These are phyloP conservation scores for Acromyrmex echinatior DNA, from an alignment of 1,140 invertebrate genomes.

Conservation along the genomic window DNA sequence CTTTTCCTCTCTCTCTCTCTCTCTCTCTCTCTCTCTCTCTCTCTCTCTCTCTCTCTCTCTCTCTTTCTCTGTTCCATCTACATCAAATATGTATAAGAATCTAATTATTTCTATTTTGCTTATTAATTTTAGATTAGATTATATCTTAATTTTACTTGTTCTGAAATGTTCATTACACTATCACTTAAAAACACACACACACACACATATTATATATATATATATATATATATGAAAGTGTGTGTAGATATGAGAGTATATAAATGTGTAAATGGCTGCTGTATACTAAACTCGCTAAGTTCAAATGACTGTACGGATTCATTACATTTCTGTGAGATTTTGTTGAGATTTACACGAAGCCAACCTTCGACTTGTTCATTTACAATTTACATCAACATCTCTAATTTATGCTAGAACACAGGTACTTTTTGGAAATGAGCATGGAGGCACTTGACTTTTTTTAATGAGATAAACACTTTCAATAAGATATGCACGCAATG, in stretches of 20 bases:
- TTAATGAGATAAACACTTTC: not conserved
- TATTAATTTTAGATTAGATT: conserved; percentile 5
- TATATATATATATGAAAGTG: no score
- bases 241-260: not conserved
- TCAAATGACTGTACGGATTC: not conserved
- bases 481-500: conserved; percentile 32
- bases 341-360: conserved; percentile 41
- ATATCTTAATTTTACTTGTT: not conserved
- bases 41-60: no score
- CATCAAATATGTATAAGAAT: not conserved
- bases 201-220: no score
- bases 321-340: conserved; percentile 2
- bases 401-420: conserved; percentile 55
- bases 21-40: no score
- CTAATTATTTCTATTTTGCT: not conserved
- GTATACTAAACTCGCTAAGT: not conserved
- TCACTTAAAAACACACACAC: not conserved
- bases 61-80: not conserved
- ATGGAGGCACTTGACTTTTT: conserved; percentile 28
- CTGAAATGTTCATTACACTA: not conserved
- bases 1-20: no score
- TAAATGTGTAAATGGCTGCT: not conserved
- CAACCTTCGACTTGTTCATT: conserved; percentile 23
- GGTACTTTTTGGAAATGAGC: conserved; percentile 2
- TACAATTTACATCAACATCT: conserved; percentile 43